Conservation (phyloP, 2,888 invertebrate genomes). For the Leptinotarsa haldemani region DNA sequence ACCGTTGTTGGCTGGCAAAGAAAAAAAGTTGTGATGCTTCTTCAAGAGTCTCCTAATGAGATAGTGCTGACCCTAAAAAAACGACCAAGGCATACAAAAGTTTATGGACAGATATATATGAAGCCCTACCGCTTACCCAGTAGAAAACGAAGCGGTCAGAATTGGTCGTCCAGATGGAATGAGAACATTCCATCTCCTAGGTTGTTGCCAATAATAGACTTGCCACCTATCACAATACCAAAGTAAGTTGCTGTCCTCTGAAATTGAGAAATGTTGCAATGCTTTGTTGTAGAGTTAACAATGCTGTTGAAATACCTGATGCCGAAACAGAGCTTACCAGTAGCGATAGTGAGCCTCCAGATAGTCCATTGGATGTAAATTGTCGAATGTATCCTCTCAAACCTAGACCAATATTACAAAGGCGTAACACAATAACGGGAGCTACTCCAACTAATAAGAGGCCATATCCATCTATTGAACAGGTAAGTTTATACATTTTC, state of each 20-base stretch:
- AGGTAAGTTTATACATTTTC: conserved; percentile 66
- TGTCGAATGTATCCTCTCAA: conserved; percentile 79
- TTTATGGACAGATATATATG: conserved; percentile 80
- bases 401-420: conserved; percentile 79
- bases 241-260: conserved; percentile 63
- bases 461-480: conserved; percentile 76
- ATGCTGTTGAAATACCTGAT: conserved; percentile 43
- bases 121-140: conserved; percentile 80
- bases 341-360: conserved; percentile 71
- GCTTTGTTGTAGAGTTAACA: conserved; percentile 43
- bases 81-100: conserved; percentile 83
- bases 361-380: conserved; percentile 65
- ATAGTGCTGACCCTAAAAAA: conserved; percentile 85
- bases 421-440: conserved; percentile 90
- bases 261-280: neutral
- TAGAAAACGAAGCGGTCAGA: conserved; percentile 72
- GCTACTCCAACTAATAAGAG: conserved; percentile 76
- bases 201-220: conserved; percentile 72
- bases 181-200: conserved; percentile 77
- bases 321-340: conserved; percentile 65
- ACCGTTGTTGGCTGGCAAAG: conserved; percentile 85
- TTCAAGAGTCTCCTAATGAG: conserved; percentile 84
- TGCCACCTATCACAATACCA: conserved; percentile 70
- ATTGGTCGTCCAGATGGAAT: conserved; percentile 73
- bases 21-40: conserved; percentile 78